These are phyloP conservation scores for Drosophila asahinai DNA, from an alignment of 1,140 invertebrate species.

Conservation along the genomic window DNA sequence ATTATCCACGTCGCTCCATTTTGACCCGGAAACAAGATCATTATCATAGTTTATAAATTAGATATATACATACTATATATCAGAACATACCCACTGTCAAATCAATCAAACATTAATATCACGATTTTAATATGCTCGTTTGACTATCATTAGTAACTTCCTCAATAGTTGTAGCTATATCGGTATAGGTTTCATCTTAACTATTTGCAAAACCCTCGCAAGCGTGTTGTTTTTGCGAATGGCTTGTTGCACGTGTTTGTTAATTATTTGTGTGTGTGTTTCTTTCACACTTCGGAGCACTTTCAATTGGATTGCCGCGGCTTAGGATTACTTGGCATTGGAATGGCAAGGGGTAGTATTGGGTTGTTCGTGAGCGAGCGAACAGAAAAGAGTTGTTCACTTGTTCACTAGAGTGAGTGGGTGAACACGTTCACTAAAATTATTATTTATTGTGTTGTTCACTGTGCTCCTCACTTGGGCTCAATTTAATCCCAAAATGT, in stretches of 20 bases:
- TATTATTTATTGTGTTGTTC: not conserved
- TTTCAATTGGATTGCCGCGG: conserved; percentile 37
- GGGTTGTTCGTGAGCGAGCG: not conserved
- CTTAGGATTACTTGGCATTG: conserved; percentile 24
- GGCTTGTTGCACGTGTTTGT: conserved; percentile 63
- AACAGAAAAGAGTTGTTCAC: conserved; percentile 1
- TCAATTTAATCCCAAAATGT: no score
- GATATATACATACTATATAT: no score
- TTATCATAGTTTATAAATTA: no score
- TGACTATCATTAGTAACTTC: not conserved
- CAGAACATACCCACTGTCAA: not conserved
- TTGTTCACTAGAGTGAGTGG: conserved; percentile 19
- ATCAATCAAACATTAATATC: not conserved
- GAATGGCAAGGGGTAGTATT: conserved; percentile 9
- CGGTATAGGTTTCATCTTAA: conserved; percentile 8
- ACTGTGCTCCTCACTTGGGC: not conserved
- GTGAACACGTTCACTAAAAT: not conserved
- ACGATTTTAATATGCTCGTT: not conserved
- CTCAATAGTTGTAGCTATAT: not conserved
- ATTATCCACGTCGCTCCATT: no score
- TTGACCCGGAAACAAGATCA: no score
- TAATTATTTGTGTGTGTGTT: conserved; percentile 53
- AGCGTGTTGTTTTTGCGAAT: conserved; percentile 12
- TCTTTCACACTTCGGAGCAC: conserved; percentile 36
- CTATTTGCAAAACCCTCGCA: conserved; percentile 19